phyloP scores from a whole-genome alignment of 2,113 vertebrate genomes.

The Sebastes fasciatus region DNA sequence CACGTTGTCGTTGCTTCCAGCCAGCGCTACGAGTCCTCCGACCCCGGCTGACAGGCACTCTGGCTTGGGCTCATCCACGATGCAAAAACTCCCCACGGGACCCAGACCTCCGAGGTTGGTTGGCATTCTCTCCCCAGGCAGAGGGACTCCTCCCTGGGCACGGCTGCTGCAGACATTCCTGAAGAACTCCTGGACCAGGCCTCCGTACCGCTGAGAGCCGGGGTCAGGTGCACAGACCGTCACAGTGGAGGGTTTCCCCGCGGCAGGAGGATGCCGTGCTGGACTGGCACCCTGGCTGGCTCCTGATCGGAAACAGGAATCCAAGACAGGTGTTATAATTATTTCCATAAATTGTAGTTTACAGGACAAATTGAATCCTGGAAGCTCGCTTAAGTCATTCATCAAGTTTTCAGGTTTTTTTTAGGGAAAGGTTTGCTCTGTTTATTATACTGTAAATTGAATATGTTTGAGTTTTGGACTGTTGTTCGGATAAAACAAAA shows the following conservation, averaged over 20 bases:
- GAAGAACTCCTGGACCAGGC: slow-evolving; percentile 94
- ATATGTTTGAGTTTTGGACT: neutral
- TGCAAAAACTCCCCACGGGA: neutral
- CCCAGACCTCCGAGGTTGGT: slow-evolving; percentile 44
- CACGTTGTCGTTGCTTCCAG: slow-evolving; percentile 82
- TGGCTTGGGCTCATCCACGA: slow-evolving; percentile 86
- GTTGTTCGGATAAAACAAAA: neutral
- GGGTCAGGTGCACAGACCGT: slow-evolving; percentile 75
- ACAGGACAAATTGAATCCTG: neutral
- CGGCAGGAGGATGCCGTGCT: slow-evolving; percentile 72
- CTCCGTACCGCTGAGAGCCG: slow-evolving; percentile 85
- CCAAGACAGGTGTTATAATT: neutral
- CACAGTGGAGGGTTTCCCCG: slow-evolving; percentile 79
- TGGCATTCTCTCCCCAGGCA: slow-evolving; percentile 71
- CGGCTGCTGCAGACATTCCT: slow-evolving; percentile 88
- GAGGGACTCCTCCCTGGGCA: slow-evolving; percentile 47
- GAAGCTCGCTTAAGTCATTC: neutral
- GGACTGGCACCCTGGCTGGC: slow-evolving; percentile 71
- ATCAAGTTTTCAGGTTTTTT: neutral
- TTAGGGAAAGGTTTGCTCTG: neutral
- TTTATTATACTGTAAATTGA: neutral
- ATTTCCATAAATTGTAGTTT: neutral
- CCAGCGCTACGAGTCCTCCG: slow-evolving; percentile 64
- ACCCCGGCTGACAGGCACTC: slow-evolving; percentile 72
- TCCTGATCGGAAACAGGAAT: slow-evolving; percentile 32